Base-by-base conservation (phyloP, 2,113 vertebrate genomes). In the Actenoides hombroni region DNA sequence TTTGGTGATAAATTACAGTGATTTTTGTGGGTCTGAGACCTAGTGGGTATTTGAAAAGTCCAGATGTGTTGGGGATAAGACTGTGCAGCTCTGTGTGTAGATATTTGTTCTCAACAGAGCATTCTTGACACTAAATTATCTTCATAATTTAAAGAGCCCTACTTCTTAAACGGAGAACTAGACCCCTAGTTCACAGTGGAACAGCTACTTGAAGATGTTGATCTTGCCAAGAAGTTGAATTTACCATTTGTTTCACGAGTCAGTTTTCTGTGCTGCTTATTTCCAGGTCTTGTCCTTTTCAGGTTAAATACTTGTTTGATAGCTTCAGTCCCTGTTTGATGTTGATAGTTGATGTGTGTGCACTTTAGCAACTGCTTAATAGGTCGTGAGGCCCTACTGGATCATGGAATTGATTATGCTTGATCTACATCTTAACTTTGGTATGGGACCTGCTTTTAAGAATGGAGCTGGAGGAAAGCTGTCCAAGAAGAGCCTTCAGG, bases 401-500 rank as follows among this genome's bases (percentile, higher is more conserved):
- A 33, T 85, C 26, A 16, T 48, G 40, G 37, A 25, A 39, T 46
- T n/a, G 69, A 39, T 44, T 51, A 4, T 54, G 31, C 56, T 83
- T 51, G 51, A 73, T 83, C 92, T 92, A 0, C 37, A 74, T 40
- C 78, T 94, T 83, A 82, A 68, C 67, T 92, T 86, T 81, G 65
- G 24, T 94, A 40, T 89, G 75, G 91, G 94, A 94, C 48, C 60
- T 93, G 70, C 35, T 90, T 59, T 79, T 88, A 70, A 77, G 84
- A 84, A 49, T 59, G 73, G 57, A 94, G 46, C 71, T 70, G 59
- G 65, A 89, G 68, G 44, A 92, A 40, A 88, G 67, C 61, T 97
- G 77, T 86, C 77, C 35, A 73, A 40, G 76, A 79, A 96, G 93
- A 92, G 85, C 63, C 63, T 79, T 97, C 70, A 86, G 90, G 48